phyloP scores from a whole-genome alignment of 37 sponge, comb jelly and placozoan species.

The Agelas oroides region DNA sequence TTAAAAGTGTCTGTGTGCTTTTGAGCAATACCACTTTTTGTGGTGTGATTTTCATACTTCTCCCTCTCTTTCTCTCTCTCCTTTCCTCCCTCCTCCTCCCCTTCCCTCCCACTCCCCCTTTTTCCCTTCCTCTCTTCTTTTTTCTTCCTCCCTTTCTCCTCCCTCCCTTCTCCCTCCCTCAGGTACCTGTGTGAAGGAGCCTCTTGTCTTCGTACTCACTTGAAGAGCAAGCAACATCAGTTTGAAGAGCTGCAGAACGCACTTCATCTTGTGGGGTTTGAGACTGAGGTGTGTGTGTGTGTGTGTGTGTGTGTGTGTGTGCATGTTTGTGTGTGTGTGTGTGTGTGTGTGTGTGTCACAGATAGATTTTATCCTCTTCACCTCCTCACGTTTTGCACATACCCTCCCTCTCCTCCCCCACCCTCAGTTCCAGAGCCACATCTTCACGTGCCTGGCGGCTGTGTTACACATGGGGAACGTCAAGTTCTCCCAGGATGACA shows the following conservation, averaged over 20 bases:
- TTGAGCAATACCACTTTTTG: no score
- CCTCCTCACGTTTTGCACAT: no score
- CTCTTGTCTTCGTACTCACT: neutral
- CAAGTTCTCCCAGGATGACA: constrained; percentile 65
- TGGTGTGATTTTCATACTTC: no score
- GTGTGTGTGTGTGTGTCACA: no score
- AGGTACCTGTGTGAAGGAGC: constrained; percentile 71
- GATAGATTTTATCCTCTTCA: no score
- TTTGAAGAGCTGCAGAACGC: constrained; percentile 74
- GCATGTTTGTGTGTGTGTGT: no score
- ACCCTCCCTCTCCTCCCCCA: neutral
- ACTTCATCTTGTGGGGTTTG: constrained; percentile 83
- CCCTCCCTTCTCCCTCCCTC: neutral
- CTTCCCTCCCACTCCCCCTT: no score
- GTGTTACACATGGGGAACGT: constrained; percentile 79
- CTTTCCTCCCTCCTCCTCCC: no score
- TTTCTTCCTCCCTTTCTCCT: no score
- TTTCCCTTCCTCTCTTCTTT: no score
- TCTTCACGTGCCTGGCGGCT: constrained; percentile 57
- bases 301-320: constrained; percentile 20
- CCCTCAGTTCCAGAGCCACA: constrained; percentile 45
- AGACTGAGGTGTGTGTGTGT: constrained; percentile 34
- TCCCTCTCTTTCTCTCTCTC: no score
- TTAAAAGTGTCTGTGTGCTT: no score
- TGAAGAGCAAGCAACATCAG: constrained; percentile 12